Conservation (phyloP, 2,888 invertebrate genomes). For the Sesia bembeciformis region DNA sequence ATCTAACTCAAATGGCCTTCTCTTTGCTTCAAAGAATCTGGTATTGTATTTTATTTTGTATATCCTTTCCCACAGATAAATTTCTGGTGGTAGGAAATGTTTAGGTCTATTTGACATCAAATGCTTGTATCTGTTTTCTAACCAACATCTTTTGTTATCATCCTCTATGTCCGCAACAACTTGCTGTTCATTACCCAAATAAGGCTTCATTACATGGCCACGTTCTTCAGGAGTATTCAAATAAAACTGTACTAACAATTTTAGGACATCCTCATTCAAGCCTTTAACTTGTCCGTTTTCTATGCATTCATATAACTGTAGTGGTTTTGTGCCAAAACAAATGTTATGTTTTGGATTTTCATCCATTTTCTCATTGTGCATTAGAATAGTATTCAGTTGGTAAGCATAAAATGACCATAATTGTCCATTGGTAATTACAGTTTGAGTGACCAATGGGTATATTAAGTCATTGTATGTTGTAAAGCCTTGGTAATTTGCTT, state of each 20-base stretch:
- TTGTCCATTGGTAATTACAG: constrained; percentile 90
- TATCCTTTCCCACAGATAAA: constrained; percentile 87
- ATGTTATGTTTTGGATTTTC: constrained; percentile 83
- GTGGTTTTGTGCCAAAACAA: constrained; percentile 83
- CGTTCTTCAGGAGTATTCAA: constrained; percentile 78
- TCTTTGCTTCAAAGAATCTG: constrained; percentile 78
- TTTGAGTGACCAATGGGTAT: constrained; percentile 92
- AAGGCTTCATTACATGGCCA: constrained; percentile 81
- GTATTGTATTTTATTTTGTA: constrained; percentile 84
- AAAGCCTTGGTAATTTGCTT: constrained; percentile 91
- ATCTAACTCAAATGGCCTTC: constrained; percentile 80
- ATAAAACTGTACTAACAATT: constrained; percentile 83
- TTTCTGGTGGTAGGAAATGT: constrained; percentile 77
- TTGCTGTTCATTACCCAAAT: constrained; percentile 74
- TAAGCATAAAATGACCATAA: constrained; percentile 90
- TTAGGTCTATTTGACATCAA: constrained; percentile 80
- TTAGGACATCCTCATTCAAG: constrained; percentile 86
- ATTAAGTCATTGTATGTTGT: constrained; percentile 92
- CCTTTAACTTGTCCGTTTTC: constrained; percentile 82
- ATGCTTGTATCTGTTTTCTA: constrained; percentile 80
- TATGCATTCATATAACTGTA: constrained; percentile 83
- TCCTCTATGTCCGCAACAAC: constrained; percentile 80
- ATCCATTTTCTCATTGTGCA: constrained; percentile 77
- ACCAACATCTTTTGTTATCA: constrained; percentile 79
- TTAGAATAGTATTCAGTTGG: constrained; percentile 89